Base-by-base conservation (phyloP, 2,113 vertebrate genomes). In the Apodemus speciosus region DNA sequence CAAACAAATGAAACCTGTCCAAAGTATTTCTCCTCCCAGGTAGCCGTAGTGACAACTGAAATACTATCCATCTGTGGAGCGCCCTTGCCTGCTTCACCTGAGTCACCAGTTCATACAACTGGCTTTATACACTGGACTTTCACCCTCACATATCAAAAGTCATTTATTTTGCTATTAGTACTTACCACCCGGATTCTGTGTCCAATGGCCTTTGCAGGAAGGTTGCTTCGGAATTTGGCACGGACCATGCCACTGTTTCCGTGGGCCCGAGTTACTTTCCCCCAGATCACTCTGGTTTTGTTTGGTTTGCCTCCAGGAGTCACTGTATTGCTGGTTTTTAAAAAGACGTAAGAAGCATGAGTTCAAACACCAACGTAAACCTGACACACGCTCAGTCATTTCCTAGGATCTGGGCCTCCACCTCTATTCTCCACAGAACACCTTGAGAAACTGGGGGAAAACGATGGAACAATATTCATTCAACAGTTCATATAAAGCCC, bases 211-310 rank as follows among this genome's bases (percentile, higher is more conserved):
- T 99, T 99, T 21, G 99, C 99, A 2, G 99, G 99, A 95, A 99
- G 99, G 98, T 99, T 99, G 98, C 98, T 99, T 96, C 98, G 99
- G 98, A 99, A 99, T 98, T 99, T 99, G 49, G 99, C 99, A 1
- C 99, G 98, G 80, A 99, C 99, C 99, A 99, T 99, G 75, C 99
- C 99, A 25, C 99, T 99, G 98, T 98, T 99, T 0, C 99, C 99
- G 51, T 99, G 99, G 18, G 99, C 98, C 0, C 99, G 98, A 0
- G 98, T 99, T 94, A 99, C 99, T 97, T 99, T 99, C 9, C 99
- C 99, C 99, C 99, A 99, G 97, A 99, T 99, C n/a, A 99, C 99
- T 0, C 99, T 98, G 68, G 99, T 99, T 98, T 99, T 99, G 96
- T 99, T 99, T 96, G 99, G 99, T 80, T 99, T 99, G 27, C 99